Percentiles rank a stretch among this genome's conserved stretches.
phyloP scores from a whole-genome alignment of 1,140 invertebrate species.

The Solenopsis fugax region DNA sequence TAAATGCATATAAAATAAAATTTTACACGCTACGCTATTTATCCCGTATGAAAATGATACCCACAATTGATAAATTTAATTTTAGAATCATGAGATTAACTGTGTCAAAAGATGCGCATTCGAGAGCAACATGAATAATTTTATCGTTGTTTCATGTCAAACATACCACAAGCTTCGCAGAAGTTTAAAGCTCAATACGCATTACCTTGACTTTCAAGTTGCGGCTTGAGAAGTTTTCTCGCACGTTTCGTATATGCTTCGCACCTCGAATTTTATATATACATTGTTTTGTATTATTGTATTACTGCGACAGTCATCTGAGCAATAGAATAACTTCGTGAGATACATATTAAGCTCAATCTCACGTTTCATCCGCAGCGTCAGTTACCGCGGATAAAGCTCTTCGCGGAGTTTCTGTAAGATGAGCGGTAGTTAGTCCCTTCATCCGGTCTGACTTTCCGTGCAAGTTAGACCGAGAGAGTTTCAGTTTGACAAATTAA shows the following conservation, averaged over 20 bases:
- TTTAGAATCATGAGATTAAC: neutral
- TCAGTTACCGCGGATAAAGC: conserved; percentile 14
- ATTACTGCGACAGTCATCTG: neutral
- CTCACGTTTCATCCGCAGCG: conserved; percentile 36
- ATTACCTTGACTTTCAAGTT: neutral
- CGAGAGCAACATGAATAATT: neutral
- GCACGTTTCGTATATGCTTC: neutral
- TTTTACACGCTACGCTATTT: neutral
- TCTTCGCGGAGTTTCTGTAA: conserved; percentile 37
- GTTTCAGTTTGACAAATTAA: conserved; percentile 62
- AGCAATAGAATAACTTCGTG: conserved; percentile 9
- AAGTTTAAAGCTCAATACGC: neutral
- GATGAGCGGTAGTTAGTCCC: conserved; percentile 42
- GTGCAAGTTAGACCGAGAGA: conserved; percentile 44
- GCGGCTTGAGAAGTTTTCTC: neutral
- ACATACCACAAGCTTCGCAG: neutral
- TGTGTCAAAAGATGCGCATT: neutral
- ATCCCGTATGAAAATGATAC: neutral
- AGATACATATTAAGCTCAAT: conserved; percentile 35
- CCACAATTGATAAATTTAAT: neutral
- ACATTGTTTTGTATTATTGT: neutral
- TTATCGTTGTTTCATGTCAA: neutral
- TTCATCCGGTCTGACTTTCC: conserved; percentile 26
- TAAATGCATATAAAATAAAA: neutral
- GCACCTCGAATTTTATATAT: conserved; percentile 4